Conservation (phyloP, 2,888 invertebrate genomes). For the Perizoma affinitatum region DNA sequence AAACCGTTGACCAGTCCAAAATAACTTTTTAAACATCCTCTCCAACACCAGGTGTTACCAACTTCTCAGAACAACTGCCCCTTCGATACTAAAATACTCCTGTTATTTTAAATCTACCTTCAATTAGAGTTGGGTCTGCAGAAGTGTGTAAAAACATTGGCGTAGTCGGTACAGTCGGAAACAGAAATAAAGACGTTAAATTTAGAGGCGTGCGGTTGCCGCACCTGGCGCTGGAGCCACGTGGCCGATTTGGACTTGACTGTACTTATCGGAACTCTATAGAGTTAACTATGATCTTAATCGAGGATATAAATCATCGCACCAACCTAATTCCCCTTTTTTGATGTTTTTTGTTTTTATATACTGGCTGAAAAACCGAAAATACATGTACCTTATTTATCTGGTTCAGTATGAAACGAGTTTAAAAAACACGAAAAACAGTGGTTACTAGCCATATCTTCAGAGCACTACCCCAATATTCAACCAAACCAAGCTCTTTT, state of each 20-base stretch:
- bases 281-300: slow-evolving; percentile 41
- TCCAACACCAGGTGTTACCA: slow-evolving; percentile 35
- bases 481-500: too few species aligned
- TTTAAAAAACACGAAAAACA: too few species aligned
- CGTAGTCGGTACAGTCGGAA: slow-evolving; percentile 65
- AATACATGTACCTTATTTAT: too few species aligned
- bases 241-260: slow-evolving; percentile 62
- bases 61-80: slow-evolving; percentile 25
- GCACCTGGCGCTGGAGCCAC: slow-evolving; percentile 73
- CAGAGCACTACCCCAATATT: too few species aligned
- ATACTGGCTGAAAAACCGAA: too few species aligned
- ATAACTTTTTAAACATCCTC: slow-evolving; percentile 34
- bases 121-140: slow-evolving; percentile 38
- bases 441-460: too few species aligned
- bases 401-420: too few species aligned
- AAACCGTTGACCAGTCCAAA: slow-evolving; percentile 21
- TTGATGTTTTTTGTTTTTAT: too few species aligned
- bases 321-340: too few species aligned
- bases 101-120: slow-evolving; percentile 38
- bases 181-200: slow-evolving; percentile 82
- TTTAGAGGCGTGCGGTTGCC: slow-evolving; percentile 78
- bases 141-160: slow-evolving; percentile 43
- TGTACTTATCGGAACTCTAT: slow-evolving; percentile 59
- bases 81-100: slow-evolving; percentile 35
- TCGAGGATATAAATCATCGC: too few species aligned